Base-by-base conservation (phyloP, 2,113 vertebrate genomes). In the Cephalopholis sonnerati region DNA sequence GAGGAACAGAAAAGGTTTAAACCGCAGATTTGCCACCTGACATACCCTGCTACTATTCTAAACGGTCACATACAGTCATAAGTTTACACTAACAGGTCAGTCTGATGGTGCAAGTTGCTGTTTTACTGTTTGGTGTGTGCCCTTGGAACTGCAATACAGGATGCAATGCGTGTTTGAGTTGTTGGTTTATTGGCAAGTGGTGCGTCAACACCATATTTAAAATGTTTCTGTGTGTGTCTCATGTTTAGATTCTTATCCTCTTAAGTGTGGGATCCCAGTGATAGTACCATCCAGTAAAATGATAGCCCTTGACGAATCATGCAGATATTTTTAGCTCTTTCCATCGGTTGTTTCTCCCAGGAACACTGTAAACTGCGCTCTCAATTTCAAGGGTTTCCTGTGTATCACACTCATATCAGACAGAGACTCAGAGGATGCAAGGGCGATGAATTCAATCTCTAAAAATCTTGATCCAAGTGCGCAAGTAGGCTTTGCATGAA, bases 281-380 rank as follows among this genome's bases (percentile, higher is more conserved):
- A 74, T 22, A 1, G 68, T 13, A 25, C 68, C 29, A 71, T 58
- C 46, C 25, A 55, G 44, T 53, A 57, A 84, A 55, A 57, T 68
- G 36, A 55, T 69, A 77, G 27, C 25, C 72, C 55, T 18, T 61
- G 70, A 82, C 22, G 0, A 84, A 83, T 83, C 66, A 54, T 32
- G 7, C 46, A n/a, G 79, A 57, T 80, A 85, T 89, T 84, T 85
- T 75, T 87, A 85, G 68, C 75, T 68, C 41, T 82, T 80, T 65
- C 48, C 57, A 78, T 69, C n/a, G 24, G 74, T 63, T 55, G 29
- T 65, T 79, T 79, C 73, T 75, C 44, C 16, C 51, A 76, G 81
- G 66, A 70, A 36, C 50, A 50, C 41, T 58, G 51, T 32, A 71
- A 76, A 84, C 66, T 2, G 7, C 24, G 24, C 68, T 78, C 44